phyloP scores from a whole-genome alignment of 2,113 vertebrate genomes.

The Corydoras maculifer region DNA sequence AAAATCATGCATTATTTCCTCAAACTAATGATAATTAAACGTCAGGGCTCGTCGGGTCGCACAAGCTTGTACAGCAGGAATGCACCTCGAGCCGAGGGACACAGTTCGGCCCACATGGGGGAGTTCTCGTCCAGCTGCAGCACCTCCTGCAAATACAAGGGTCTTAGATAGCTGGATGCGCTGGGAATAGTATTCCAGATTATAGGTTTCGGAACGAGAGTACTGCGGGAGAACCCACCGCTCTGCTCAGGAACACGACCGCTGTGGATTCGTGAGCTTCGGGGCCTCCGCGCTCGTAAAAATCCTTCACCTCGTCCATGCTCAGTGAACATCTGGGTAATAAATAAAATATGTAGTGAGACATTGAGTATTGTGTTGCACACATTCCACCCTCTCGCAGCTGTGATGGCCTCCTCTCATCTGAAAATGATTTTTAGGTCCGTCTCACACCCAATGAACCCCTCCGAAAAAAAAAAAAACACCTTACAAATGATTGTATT shows the following conservation, averaged over 20 bases:
- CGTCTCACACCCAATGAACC: no score
- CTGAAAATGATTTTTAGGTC: no score
- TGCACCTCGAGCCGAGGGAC: constrained; percentile 85
- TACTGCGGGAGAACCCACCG: constrained; percentile 50
- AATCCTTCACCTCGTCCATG: constrained; percentile 68
- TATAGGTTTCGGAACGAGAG: background rate
- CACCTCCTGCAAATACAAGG: constrained; percentile 57
- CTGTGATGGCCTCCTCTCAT: no score
- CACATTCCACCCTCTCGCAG: no score
- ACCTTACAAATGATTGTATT: no score
- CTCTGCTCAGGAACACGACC: constrained; percentile 70
- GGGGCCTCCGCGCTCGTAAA: constrained; percentile 73
- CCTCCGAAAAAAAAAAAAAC: no score
- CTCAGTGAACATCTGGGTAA: constrained; percentile 71
- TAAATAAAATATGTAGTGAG: background rate
- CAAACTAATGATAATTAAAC: background rate
- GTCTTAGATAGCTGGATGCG: background rate
- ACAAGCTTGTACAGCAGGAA: constrained; percentile 61
- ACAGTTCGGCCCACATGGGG: constrained; percentile 75
- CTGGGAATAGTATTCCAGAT: background rate
- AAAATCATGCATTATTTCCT: background rate
- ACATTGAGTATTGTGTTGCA: no score
- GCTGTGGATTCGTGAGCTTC: constrained; percentile 82
- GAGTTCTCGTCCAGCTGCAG: constrained; percentile 58
- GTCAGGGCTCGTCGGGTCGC: constrained; percentile 45